These are phyloP conservation scores for Caenorhabditis doughertyi DNA, from an alignment of 2,888 invertebrate species.

Conservation along the genomic window DNA sequence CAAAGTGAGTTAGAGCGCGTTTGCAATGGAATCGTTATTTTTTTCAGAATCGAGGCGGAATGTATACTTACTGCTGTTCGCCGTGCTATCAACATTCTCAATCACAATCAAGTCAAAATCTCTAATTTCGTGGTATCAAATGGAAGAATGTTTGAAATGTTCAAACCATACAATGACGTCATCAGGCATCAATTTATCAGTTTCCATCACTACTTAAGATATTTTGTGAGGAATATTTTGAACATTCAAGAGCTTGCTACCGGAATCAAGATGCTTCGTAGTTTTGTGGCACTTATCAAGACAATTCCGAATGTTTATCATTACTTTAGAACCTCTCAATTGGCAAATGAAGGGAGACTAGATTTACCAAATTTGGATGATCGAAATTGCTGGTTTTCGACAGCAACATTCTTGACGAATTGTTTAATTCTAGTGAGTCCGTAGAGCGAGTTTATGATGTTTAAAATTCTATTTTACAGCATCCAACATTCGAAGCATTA, in stretches of 20 bases:
- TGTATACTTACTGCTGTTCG: background rate
- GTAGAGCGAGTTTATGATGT: too few species aligned
- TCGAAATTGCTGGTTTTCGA: too few species aligned
- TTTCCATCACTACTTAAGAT: slow-evolving; percentile 17
- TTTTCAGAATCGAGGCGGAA: background rate
- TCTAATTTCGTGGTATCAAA: background rate
- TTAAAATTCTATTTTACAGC: too few species aligned
- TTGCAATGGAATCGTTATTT: background rate
- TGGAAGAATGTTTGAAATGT: background rate
- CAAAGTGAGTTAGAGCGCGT: background rate
- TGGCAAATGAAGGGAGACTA: too few species aligned
- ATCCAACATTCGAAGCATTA: too few species aligned
- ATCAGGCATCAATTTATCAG: background rate
- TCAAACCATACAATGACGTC: background rate
- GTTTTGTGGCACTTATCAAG: slow-evolving; percentile 5
- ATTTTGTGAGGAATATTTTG: slow-evolving; percentile 8
- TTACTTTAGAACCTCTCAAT: too few species aligned
- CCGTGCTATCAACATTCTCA: background rate
- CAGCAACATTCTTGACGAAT: too few species aligned
- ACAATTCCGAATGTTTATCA: too few species aligned
- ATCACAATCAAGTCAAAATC: background rate
- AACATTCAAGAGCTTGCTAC: slow-evolving; percentile 7
- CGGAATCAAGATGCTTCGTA: slow-evolving; percentile 2
- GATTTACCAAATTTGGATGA: too few species aligned
- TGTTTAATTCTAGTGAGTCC: too few species aligned